These are phyloP conservation scores for Neofelis nebulosa DNA, from an alignment of 2,113 vertebrate genomes.

Conservation along the genomic window DNA sequence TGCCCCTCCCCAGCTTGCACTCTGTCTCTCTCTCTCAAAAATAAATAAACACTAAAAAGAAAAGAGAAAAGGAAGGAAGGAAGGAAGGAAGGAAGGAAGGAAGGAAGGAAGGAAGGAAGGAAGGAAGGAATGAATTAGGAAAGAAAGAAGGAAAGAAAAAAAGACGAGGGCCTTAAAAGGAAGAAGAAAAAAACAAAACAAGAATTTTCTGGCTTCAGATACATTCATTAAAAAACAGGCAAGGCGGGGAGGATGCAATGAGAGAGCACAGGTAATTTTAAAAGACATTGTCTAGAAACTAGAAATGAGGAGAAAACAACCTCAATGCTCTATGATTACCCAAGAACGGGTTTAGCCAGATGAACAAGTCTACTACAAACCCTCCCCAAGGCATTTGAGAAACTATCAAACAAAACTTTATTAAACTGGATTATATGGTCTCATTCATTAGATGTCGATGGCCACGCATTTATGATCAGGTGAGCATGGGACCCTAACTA, in stretches of 20 bases:
- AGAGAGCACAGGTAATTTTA: constrained; percentile 83
- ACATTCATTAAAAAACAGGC: constrained; percentile 81
- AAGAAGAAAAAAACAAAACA: not conserved
- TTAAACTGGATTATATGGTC: constrained; percentile 86
- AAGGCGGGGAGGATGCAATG: constrained; percentile 77
- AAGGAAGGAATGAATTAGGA: too few species aligned
- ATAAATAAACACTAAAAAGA: too few species aligned
- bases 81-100: too few species aligned
- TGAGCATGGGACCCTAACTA: constrained; percentile 56
- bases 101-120: too few species aligned
- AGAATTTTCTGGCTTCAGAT: constrained; percentile 72
- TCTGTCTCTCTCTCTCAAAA: too few species aligned
- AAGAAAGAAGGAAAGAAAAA: too few species aligned
- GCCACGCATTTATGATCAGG: constrained; percentile 68
- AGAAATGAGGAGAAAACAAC: constrained; percentile 88
- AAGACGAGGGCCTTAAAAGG: not conserved
- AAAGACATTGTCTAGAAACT: constrained; percentile 89
- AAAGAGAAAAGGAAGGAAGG: too few species aligned
- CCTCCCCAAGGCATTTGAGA: constrained; percentile 85
- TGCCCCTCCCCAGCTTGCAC: too few species aligned
- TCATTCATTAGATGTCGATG: constrained; percentile 82
- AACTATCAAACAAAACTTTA: constrained; percentile 89
- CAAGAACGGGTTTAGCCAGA: constrained; percentile 90
- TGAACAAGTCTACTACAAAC: constrained; percentile 84
- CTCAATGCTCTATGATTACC: constrained; percentile 88